Percentiles rank a stretch among this genome's conserved stretches.
Evolutionary conservation across 2,797 vertebrate genomes (phyloP).

Genomic region (Oreonectes daqikongensis): DNA sequence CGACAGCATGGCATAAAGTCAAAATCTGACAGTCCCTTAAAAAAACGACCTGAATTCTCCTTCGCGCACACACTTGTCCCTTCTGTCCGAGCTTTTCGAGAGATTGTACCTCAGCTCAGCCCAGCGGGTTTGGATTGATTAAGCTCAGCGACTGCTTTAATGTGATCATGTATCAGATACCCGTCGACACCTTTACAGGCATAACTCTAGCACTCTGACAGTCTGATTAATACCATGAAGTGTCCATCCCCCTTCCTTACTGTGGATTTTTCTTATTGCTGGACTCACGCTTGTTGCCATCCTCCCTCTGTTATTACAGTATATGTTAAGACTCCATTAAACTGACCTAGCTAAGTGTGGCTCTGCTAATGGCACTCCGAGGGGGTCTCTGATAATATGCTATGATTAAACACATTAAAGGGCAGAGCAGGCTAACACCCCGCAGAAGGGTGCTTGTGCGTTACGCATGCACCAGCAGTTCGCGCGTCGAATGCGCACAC

Average conservation of each 20-base stretch:
- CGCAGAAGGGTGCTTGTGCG: conserved; percentile 64
- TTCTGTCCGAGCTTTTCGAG: conserved; percentile 14
- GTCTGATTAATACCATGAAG: conserved; percentile 25
- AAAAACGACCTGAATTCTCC: conserved; percentile 1
- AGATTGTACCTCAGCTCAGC: conserved; percentile 22
- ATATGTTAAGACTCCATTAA: conserved; percentile 54
- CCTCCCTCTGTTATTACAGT: conserved; percentile 30
- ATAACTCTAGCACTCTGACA: conserved; percentile 27
- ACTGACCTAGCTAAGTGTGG: conserved; percentile 58
- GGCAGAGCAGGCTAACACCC: conserved; percentile 65
- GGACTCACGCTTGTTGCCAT: conserved; percentile 44
- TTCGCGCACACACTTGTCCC: not conserved
- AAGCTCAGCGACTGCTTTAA: conserved; percentile 46
- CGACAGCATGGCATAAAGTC: conserved; percentile 28
- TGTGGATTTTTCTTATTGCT: conserved; percentile 18
- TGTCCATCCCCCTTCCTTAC: conserved; percentile 20
- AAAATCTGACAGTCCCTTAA: conserved; percentile 28
- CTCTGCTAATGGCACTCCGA: conserved; percentile 69
- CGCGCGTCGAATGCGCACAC: conserved; percentile 43
- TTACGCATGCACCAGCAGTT: conserved; percentile 51
- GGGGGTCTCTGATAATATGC: conserved; percentile 68
- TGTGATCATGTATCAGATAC: conserved; percentile 50
- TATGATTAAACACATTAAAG: conserved; percentile 79
- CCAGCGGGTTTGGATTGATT: conserved; percentile 42
- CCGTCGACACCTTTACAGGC: conserved; percentile 30